A percentile compares a stretch with the other conserved stretches of the same genome.
These are phyloP conservation scores for Dromaius novaehollandiae DNA, from an alignment of 2,113 vertebrate species.

Conservation along the genomic window DNA sequence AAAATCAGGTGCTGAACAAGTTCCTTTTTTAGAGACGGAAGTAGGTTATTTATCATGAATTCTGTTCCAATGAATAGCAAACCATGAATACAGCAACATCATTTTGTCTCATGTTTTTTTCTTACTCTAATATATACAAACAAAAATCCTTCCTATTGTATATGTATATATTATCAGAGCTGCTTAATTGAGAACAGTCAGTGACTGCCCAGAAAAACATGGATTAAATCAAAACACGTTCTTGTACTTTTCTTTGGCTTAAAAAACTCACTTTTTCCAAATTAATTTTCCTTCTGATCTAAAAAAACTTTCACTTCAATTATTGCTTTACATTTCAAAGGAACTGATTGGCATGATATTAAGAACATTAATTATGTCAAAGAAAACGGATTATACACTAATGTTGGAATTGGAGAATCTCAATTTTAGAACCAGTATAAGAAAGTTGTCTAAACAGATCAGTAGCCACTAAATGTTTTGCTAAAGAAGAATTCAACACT, in stretches of 20 bases:
- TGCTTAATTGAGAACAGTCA: not conserved
- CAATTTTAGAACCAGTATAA: not conserved
- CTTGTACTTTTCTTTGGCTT: not conserved
- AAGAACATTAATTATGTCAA: not conserved
- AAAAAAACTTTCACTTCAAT: not conserved
- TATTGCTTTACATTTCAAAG: not conserved
- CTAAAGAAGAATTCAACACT: not conserved
- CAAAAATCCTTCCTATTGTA: not conserved
- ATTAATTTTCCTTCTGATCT: not conserved
- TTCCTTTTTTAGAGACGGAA: not conserved
- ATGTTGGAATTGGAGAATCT: not conserved
- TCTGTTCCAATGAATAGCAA: not conserved
- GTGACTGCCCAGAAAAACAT: not conserved
- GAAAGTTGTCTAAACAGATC: not conserved
- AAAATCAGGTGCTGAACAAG: not conserved
- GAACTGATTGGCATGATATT: not conserved
- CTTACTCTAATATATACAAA: not conserved
- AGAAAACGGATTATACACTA: not conserved
- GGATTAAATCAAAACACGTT: constrained; percentile 7
- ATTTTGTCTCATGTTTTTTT: not conserved
- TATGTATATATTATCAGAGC: not conserved
- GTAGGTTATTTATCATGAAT: not conserved
- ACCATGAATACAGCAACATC: not conserved
- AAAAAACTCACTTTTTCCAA: not conserved
- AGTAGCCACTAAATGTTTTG: not conserved